Conservation (phyloP, 2,888 invertebrate species). For the Drosophila monieri region DNA sequence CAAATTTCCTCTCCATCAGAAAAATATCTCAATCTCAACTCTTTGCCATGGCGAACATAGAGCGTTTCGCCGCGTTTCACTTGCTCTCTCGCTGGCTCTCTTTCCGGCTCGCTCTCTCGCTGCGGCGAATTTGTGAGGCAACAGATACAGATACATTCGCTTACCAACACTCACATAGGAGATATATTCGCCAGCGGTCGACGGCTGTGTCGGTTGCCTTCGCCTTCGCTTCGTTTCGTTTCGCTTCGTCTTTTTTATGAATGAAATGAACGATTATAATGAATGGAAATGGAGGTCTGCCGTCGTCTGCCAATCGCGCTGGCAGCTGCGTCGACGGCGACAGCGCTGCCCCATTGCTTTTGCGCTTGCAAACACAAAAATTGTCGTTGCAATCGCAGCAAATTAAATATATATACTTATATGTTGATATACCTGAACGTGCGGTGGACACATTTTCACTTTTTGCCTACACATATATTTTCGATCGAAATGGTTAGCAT, state of each 20-base stretch:
- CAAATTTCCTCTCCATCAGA: slow-evolving; percentile 25
- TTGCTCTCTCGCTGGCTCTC: neutral
- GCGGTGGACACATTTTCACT: slow-evolving; percentile 1
- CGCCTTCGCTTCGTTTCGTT: slow-evolving; percentile 49
- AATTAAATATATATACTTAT: slow-evolving; percentile 29
- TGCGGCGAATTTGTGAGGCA: slow-evolving; percentile 35
- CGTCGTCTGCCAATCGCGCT: slow-evolving; percentile 12
- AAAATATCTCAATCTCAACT: slow-evolving; percentile 40
- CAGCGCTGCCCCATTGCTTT: slow-evolving; percentile 23
- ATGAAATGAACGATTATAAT: slow-evolving; percentile 80
- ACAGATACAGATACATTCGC: slow-evolving; percentile 15
- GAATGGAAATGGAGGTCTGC: slow-evolving; percentile 70
- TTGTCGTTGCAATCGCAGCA: slow-evolving; percentile 23
- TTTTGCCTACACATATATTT: slow-evolving; percentile 6
- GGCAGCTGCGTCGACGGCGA: slow-evolving; percentile 12
- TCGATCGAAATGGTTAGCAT: slow-evolving; percentile 19
- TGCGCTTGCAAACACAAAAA: slow-evolving; percentile 30
- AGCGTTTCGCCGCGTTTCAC: slow-evolving; percentile 26
- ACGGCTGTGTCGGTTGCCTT: slow-evolving; percentile 29
- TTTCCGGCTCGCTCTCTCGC: slow-evolving; percentile 8
- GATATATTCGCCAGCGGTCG: slow-evolving; percentile 37
- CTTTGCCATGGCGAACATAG: slow-evolving; percentile 28
- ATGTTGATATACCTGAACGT: slow-evolving; percentile 3
- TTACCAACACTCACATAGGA: slow-evolving; percentile 1
- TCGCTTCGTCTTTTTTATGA: slow-evolving; percentile 77